Percentiles rank a stretch among this genome's conserved stretches.
Conservation (phyloP, 2,888 invertebrate genomes). For the Hermaeophaga mercurialis region DNA sequence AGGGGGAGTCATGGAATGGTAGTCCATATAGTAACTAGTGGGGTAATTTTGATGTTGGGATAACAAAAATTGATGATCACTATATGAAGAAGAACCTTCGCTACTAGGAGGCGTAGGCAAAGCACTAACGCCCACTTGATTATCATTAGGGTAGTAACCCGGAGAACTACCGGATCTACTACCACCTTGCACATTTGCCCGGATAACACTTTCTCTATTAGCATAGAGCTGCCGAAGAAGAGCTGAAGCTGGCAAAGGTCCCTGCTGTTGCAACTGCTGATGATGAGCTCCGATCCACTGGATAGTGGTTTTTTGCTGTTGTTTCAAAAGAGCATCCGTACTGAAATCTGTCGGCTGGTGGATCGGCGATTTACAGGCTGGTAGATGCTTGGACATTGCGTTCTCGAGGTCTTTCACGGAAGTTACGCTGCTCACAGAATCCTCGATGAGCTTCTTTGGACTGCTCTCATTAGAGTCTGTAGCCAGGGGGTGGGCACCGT, state of each 20-base stretch:
- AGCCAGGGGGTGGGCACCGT: conserved; percentile 61
- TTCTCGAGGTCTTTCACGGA: conserved; percentile 93
- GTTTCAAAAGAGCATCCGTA: conserved; percentile 81
- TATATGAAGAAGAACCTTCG: conserved; percentile 77
- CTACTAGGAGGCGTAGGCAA: conserved; percentile 91
- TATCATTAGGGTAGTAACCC: conserved; percentile 59
- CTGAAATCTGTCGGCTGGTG: conserved; percentile 87
- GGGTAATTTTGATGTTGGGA: conserved; percentile 66
- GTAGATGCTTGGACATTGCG: conserved; percentile 95
- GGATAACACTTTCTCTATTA: conserved; percentile 92
- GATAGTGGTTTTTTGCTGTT: conserved; percentile 81
- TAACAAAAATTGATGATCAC: conserved; percentile 66
- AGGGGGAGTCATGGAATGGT: conserved; percentile 95
- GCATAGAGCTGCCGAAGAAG: conserved; percentile 88
- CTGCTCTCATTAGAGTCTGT: conserved; percentile 53
- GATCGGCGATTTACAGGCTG: conserved; percentile 64
- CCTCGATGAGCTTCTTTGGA: conserved; percentile 58
- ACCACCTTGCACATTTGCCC: conserved; percentile 78
- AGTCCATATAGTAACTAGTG: conserved; percentile 73
- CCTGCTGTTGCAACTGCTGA: conserved; percentile 64
- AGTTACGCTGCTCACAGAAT: conserved; percentile 54
- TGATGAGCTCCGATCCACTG: conserved; percentile 92
- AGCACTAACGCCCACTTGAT: conserved; percentile 73
- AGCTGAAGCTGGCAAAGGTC: conserved; percentile 83
- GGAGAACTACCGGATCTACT: conserved; percentile 53